Evolutionary conservation across 2,797 vertebrate species (phyloP).

Genomic region (Muscicapa striata): DNA sequence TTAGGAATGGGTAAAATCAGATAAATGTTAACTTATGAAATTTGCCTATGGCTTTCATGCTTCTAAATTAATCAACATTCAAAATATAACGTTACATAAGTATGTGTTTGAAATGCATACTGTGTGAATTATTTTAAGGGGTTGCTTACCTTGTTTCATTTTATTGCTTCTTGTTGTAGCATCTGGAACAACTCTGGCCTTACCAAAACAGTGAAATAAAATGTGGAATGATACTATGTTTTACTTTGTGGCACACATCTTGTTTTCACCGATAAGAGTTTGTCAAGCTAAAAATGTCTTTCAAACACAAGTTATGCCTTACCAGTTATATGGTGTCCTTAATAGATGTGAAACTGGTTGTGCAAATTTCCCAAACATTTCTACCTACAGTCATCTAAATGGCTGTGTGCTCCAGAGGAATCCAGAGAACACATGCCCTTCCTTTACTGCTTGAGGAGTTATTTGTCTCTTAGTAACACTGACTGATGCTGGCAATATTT

Average conservation of each 20-base stretch:
- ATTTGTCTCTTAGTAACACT: not conserved
- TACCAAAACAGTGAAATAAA: slow-evolving; percentile 28
- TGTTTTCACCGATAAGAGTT: not conserved
- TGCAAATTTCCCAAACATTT: not conserved
- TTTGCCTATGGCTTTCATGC: slow-evolving; percentile 15
- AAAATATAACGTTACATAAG: not conserved
- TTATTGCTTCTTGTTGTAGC: slow-evolving; percentile 64
- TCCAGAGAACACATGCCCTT: not conserved
- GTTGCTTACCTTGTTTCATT: slow-evolving; percentile 56
- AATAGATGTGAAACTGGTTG: not conserved
- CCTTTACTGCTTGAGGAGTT: not conserved
- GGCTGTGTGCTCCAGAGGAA: not conserved
- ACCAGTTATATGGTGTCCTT: not conserved
- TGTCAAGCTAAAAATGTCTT: not conserved
- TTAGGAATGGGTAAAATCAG: not conserved
- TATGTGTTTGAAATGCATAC: slow-evolving; percentile 29
- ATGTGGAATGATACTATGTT: not conserved
- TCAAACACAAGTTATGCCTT: not conserved
- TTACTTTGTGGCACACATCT: not conserved
- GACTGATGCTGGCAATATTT: not conserved
- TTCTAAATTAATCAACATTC: slow-evolving; percentile 53
- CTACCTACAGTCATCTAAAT: not conserved
- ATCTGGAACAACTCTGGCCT: slow-evolving; percentile 67
- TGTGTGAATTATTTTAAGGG: slow-evolving; percentile 13
- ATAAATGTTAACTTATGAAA: not conserved